Conservation (phyloP, 2,888 invertebrate species). For the Latrodectus elegans region DNA sequence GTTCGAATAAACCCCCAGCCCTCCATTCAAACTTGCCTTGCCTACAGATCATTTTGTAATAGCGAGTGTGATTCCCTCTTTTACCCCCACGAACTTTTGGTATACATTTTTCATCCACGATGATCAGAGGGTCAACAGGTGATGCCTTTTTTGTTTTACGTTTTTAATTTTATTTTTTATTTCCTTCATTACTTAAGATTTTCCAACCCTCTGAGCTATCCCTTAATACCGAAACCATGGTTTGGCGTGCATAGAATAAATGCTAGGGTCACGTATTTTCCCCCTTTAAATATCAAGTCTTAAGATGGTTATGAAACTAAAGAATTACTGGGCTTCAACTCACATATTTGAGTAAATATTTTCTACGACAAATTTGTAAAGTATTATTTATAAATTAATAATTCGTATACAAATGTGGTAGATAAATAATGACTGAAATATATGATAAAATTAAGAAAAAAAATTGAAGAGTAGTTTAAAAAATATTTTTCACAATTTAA, state of each 20-base stretch:
- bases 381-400: too few species aligned
- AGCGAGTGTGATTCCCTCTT: not conserved
- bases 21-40: not conserved
- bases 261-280: not conserved
- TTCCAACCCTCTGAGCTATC: not conserved
- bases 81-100: slow-evolving; percentile 8
- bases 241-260: slow-evolving; percentile 37
- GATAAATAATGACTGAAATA: too few species aligned
- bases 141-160: slow-evolving; percentile 1
- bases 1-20: not conserved
- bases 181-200: not conserved
- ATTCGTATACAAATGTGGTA: too few species aligned
- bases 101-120: slow-evolving; percentile 48
- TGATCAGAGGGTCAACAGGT: slow-evolving; percentile 49
- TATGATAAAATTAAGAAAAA: too few species aligned
- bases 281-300: too few species aligned
- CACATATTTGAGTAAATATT: too few species aligned
- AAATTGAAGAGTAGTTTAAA: too few species aligned
- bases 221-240: slow-evolving; percentile 8
- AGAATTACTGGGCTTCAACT: too few species aligned
- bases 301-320: too few species aligned
- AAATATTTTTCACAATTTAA: too few species aligned
- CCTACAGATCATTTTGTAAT: slow-evolving; percentile 1
- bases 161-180: slow-evolving; percentile 40
- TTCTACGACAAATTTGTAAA: too few species aligned